Base-by-base conservation (phyloP, 2,797 vertebrate genomes). In the Chanos chanos region DNA sequence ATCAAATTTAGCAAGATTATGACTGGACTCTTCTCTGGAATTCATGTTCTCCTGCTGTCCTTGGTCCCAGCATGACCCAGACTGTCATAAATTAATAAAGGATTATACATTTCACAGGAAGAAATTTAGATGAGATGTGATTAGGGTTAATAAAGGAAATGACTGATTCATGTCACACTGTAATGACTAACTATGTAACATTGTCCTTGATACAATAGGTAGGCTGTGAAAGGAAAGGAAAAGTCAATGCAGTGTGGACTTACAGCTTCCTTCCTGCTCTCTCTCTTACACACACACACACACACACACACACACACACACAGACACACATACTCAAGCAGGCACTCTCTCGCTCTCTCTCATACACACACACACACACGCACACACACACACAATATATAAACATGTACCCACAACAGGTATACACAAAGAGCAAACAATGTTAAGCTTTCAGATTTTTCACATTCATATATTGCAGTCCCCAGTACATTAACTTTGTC, bases 91-190 rank as follows among this genome's bases (percentile, higher is more conserved):
- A 36, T 50, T 44, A 52, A 55, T 10, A 47, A 57, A 43, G 37
- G 15, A 10, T 43, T 34, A 16, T 49, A 16, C 51, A 34, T 58
- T 67, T 27, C 22, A 37, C 37, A 45, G 39, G 33, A 57, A 36
- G 18, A 52, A n/a, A 8, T 27, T 51, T 3, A 44, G 30, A 55
- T 34, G 19, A 57, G 44, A 8, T 18, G 21, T 27, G 27, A 15
- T 54, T 43, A 7, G 13, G 52, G 40, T 33, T 24, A 47, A 41
- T 40, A 64, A n/a, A 60, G 47, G 30, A 63, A 30, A 24, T 63
- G 31, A 9, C n/a, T 40, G 9, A 59, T 15, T 58, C 22, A 33
- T 61, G 52, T 33, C 5, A 22, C 34, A 67, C 49, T 25, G 18
- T 27, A 33, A 37, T 7, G 45, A 68, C 34, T 44, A 31, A 41